Percentiles rank a stretch among this genome's conserved stretches.
phyloP scores from a whole-genome alignment of 2,797 vertebrate genomes.

The Lagothrix lagotricha region DNA sequence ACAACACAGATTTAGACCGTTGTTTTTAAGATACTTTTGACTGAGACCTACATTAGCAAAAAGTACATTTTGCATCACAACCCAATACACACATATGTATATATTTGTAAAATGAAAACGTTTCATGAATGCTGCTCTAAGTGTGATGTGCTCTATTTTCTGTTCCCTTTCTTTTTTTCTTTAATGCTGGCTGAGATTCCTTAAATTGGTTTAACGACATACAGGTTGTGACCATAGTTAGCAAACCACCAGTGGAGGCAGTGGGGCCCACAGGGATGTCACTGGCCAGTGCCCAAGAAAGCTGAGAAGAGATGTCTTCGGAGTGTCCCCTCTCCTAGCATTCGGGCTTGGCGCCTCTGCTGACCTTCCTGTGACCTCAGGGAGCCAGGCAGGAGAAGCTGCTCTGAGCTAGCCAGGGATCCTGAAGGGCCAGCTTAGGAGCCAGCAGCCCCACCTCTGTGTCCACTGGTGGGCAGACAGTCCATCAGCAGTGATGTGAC shows the following conservation, averaged over 20 bases:
- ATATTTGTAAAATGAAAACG: neutral
- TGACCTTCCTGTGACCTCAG: neutral
- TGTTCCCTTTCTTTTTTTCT: neutral
- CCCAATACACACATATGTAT: neutral
- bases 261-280: neutral
- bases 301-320: neutral
- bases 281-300: neutral
- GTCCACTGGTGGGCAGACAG: neutral
- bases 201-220: neutral
- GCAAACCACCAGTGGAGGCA: neutral
- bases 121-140: neutral
- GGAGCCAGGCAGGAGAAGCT: neutral
- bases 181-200: neutral
- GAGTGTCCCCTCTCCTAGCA: neutral
- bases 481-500: neutral
- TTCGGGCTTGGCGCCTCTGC: neutral
- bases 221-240: neutral
- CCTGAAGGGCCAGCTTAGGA: neutral
- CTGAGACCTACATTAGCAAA: neutral
- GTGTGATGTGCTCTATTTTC: neutral
- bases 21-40: neutral
- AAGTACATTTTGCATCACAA: neutral
- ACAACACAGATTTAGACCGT: neutral
- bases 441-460: neutral
- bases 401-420: neutral